Base-by-base conservation (phyloP, 2,113 vertebrate species). In the Elaphurus davidianus region DNA sequence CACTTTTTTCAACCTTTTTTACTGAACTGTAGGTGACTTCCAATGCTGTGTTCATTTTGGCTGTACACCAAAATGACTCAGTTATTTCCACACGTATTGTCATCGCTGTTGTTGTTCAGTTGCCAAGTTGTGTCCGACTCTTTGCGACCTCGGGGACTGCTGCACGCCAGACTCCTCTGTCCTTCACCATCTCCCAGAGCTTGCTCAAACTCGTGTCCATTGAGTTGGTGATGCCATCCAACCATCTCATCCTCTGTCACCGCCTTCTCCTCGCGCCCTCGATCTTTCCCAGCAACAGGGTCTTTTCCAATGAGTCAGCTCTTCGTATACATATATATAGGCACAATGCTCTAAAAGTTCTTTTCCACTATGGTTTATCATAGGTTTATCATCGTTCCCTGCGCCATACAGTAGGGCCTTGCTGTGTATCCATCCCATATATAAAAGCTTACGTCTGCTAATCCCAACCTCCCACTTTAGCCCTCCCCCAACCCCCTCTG, bases 61-160 rank as follows among this genome's bases (percentile, higher is more conserved):
- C 45, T 21, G 45, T 11, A 10, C 28, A 50, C 45, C 45, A 50
- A 19, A 6, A 17, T 1, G 16, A 12, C 40, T 27, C 71, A 14
- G 23, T 27, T 27, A 14, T 13, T 4, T 2, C 21, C 12, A 25
- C 21, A 25, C 0, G 11, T 13, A 1, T 0, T 13, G 21, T 13
- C n/a, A 71, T 5, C 3, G 0, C 67, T 74, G 67, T 7, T 0
- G 36, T 36, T 14, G 71, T 13, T 13, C 36, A 25, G 21, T 7
- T 3, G 2, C 12, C 36, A 6, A 25, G 71, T 25, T 11, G 11
- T 27, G 23, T 27, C 40, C 40, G 12, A 43, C 23, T 43, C 40
- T 71, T 11, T 27, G 12, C 1, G 3, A 4, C 40, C 21, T 25
- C 1, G 3, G 6, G 12, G 3, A 27, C 23, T 27, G 25, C 23